These are phyloP conservation scores for Chironomus striatipennis DNA, from an alignment of 1,140 invertebrate species.

Conservation along the genomic window DNA sequence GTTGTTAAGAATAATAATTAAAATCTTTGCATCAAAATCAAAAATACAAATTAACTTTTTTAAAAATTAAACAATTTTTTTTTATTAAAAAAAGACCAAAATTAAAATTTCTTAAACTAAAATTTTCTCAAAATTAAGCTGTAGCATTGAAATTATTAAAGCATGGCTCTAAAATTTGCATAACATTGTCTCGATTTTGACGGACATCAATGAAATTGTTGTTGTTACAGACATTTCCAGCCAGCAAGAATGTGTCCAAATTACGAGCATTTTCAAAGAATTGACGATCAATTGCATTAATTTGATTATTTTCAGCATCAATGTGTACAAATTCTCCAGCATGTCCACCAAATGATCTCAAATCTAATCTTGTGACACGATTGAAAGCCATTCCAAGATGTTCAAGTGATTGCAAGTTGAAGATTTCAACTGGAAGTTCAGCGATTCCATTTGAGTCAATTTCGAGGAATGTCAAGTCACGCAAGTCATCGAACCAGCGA, in stretches of 20 bases:
- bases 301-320: neutral
- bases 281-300: neutral
- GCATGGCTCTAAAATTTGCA: neutral
- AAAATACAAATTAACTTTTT: too few species aligned
- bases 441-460: neutral
- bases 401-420: neutral
- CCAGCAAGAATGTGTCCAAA: neutral
- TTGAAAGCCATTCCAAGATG: neutral
- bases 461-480: neutral
- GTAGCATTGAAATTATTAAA: neutral
- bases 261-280: neutral
- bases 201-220: neutral
- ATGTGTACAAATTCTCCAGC: neutral
- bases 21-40: too few species aligned
- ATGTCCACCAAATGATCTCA: neutral
- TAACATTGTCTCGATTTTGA: neutral
- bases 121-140: neutral
- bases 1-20: too few species aligned
- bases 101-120: too few species aligned
- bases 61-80: too few species aligned
- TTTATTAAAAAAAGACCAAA: too few species aligned
- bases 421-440: neutral
- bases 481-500: neutral
- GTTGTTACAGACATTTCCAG: neutral
- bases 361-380: neutral